Percentiles rank a stretch among this genome's conserved stretches.
These are phyloP conservation scores for Amblyraja radiata DNA, from an alignment of 2,797 vertebrate genomes.

Conservation along the genomic window DNA sequence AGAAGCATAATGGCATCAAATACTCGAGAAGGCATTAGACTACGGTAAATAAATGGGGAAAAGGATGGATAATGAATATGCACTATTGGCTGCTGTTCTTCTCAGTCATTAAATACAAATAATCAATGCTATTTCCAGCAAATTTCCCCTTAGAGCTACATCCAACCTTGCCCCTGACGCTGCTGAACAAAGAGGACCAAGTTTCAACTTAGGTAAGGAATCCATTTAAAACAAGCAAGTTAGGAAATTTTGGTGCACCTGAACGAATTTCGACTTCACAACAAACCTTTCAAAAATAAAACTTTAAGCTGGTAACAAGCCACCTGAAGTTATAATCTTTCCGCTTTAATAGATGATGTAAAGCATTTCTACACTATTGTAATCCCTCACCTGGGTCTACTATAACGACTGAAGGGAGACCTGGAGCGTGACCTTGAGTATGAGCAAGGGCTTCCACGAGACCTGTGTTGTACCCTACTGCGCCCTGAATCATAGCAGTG, in stretches of 20 bases:
- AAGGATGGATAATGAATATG: background rate
- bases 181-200: background rate
- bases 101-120: background rate
- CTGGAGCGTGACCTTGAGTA: slow-evolving; percentile 63
- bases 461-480: slow-evolving; percentile 63
- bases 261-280: background rate
- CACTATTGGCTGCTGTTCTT: background rate
- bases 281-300: background rate
- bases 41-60: background rate
- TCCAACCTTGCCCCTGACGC: background rate
- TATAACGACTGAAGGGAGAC: slow-evolving; percentile 65
- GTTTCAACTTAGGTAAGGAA: background rate
- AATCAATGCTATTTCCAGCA: background rate
- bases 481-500: slow-evolving; percentile 73
- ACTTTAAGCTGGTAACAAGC: background rate
- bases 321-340: background rate
- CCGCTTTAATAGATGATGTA: background rate
- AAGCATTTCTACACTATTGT: slow-evolving; percentile 40
- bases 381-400: slow-evolving; percentile 74
- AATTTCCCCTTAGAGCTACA: background rate
- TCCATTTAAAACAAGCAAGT: background rate
- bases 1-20: background rate
- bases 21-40: background rate
- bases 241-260: background rate
- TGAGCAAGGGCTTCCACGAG: slow-evolving; percentile 71